Evolutionary conservation across 2,888 invertebrate species (phyloP).

Genomic region (Zelleria hepariella): DNA sequence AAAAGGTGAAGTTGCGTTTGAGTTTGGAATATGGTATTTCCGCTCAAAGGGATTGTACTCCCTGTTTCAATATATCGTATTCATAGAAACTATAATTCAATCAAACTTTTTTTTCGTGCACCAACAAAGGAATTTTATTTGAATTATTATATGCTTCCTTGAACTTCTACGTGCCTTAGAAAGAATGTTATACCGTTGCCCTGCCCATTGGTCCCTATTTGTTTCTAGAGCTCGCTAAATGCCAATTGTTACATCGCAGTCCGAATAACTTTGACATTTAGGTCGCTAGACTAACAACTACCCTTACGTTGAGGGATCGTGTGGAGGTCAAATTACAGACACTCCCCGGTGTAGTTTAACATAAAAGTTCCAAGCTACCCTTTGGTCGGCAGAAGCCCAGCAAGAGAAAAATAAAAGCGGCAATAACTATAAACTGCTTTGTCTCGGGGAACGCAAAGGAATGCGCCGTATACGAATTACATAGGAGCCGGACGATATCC

Average conservation of each 20-base stretch:
- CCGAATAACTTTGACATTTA: neutral
- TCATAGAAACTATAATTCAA: neutral
- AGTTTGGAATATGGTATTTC: conserved; percentile 21
- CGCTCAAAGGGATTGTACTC: conserved; percentile 12
- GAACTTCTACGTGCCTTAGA: neutral
- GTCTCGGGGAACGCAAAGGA: neutral
- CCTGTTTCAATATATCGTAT: neutral
- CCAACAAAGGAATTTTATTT: neutral
- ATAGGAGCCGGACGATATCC: neutral
- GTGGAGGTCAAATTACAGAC: neutral
- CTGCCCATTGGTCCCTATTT: neutral
- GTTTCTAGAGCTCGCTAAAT: neutral
- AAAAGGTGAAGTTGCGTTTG: conserved; percentile 21
- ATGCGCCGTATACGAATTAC: neutral
- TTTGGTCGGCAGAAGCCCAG: neutral
- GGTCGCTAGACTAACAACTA: neutral
- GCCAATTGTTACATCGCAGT: neutral
- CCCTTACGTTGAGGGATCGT: neutral
- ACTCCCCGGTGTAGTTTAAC: neutral
- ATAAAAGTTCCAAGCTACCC: neutral
- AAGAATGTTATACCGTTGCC: neutral
- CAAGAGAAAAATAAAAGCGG: neutral
- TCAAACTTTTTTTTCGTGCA: neutral
- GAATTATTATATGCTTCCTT: neutral
- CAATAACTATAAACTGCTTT: neutral